phyloP scores from a whole-genome alignment of 2,113 vertebrate genomes.

The Clarias batrachus region DNA sequence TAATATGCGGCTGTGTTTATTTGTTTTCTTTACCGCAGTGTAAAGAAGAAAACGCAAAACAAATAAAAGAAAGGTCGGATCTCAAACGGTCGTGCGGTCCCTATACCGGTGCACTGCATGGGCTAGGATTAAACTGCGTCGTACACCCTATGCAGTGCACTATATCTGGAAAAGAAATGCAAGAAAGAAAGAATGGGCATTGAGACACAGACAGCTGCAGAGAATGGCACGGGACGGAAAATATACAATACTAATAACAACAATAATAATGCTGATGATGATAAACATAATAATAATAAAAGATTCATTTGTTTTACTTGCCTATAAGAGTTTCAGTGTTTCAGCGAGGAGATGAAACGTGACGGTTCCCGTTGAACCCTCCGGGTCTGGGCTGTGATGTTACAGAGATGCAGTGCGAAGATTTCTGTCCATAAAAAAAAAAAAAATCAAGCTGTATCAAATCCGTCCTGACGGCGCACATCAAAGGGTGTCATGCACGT shows the following conservation, averaged over 20 bases:
- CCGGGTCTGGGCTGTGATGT: not conserved
- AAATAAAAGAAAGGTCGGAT: constrained; percentile 19
- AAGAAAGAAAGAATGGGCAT: not conserved
- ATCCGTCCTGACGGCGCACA: constrained; percentile 13
- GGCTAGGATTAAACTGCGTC: not conserved
- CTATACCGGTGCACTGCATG: not conserved
- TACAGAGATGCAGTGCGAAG: not conserved
- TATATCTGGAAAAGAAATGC: not conserved
- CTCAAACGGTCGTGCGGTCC: not conserved
- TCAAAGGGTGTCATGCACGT: not conserved
- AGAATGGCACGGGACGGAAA: not conserved
- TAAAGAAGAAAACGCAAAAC: constrained; percentile 34
- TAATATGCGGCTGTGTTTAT: constrained; percentile 13
- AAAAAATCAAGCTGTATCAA: not conserved
- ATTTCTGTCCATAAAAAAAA: constrained; percentile 1
- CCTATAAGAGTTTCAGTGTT: not conserved
- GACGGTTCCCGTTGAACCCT: not conserved
- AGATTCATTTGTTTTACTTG: not conserved
- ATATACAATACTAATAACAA: not conserved
- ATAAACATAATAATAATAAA: not conserved
- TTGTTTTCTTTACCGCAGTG: constrained; percentile 50
- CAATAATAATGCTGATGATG: not conserved
- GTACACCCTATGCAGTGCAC: constrained; percentile 22
- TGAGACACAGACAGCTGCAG: not conserved
- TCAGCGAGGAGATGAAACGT: not conserved